Evolutionary conservation across 2,113 vertebrate genomes (phyloP).

Genomic region (Dicaeum eximium): DNA sequence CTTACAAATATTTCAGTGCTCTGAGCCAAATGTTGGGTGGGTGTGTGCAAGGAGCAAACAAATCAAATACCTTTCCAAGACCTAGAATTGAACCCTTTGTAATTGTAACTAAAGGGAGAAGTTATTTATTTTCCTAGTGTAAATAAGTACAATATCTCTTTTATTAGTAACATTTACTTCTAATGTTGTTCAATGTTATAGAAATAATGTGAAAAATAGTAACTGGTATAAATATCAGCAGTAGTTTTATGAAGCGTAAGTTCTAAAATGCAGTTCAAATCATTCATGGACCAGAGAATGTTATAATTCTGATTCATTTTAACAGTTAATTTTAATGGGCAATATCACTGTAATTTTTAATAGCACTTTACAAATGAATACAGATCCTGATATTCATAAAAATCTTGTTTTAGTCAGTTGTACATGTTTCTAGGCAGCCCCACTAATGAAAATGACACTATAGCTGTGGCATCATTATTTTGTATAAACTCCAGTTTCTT

Average conservation of each 20-base stretch:
- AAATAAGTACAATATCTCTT: background rate
- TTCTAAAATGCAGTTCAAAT: background rate
- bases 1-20: background rate
- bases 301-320: rapidly evolving
- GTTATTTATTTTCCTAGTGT: background rate
- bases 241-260: background rate
- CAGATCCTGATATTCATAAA: background rate
- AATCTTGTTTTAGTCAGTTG: background rate
- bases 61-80: background rate
- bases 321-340: background rate
- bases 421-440: background rate
- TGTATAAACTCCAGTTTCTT: background rate
- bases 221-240: background rate
- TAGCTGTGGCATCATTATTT: background rate
- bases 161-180: background rate
- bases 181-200: background rate
- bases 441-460: background rate
- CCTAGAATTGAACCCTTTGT: background rate
- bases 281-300: background rate
- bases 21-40: background rate
- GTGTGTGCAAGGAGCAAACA: background rate
- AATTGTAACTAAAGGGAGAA: background rate
- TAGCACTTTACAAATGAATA: background rate
- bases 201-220: background rate
- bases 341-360: background rate